A percentile compares a stretch with the other conserved stretches of the same genome.
Conservation (phyloP, 35 echinoderm and acorn worm species). For the Holothuria glaberrima region DNA sequence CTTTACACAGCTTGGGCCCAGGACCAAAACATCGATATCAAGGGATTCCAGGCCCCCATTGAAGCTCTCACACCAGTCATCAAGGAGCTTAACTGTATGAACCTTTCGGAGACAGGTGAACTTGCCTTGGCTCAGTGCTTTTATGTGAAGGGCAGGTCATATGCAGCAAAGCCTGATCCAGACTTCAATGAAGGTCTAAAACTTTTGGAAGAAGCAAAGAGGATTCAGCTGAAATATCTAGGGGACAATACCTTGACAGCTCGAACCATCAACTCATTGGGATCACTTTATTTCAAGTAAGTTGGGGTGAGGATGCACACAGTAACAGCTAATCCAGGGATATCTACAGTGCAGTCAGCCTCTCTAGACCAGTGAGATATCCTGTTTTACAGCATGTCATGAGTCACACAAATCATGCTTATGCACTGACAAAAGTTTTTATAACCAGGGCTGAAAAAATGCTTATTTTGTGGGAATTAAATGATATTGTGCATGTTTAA, state of each 20-base stretch:
- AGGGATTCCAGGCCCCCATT: slow-evolving; percentile 4
- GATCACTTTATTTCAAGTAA: slow-evolving; percentile 56
- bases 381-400: no score
- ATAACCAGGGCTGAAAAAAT: no score
- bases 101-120: neutral
- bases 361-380: no score
- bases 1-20: slow-evolving; percentile 46
- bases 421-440: no score
- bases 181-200: slow-evolving; percentile 4
- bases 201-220: slow-evolving; percentile 40
- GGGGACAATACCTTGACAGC: slow-evolving; percentile 13
- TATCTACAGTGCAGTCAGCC: no score
- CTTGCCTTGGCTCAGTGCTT: slow-evolving; percentile 47
- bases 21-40: slow-evolving; percentile 45
- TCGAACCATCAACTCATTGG: slow-evolving; percentile 46
- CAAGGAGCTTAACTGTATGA: neutral
- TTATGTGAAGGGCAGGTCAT: slow-evolving; percentile 48
- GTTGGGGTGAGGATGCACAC: neutral
- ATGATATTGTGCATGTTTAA: no score
- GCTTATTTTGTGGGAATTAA: no score
- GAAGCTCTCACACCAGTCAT: slow-evolving; percentile 29
- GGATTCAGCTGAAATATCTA: slow-evolving; percentile 9
- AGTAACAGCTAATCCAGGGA: no score
- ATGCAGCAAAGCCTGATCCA: slow-evolving; percentile 18
- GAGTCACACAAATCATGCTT: no score